Evolutionary conservation across 1,140 invertebrate species (phyloP).

Genomic region (Drosophila aff.): DNA sequence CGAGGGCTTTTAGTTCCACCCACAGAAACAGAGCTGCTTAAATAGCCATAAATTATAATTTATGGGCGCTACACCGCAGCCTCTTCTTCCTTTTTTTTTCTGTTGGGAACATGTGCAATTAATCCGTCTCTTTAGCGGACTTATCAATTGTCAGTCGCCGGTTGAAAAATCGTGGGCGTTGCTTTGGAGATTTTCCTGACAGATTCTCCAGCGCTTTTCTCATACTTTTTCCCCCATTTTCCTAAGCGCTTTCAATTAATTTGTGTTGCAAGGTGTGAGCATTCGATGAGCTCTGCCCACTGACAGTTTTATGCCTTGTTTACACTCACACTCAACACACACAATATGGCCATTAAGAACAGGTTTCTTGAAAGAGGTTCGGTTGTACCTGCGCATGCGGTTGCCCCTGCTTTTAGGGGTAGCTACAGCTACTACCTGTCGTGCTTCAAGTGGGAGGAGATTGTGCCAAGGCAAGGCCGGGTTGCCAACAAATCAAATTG

Average conservation of each 20-base stretch:
- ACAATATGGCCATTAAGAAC: constrained; percentile 29
- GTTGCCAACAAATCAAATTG: constrained; percentile 80
- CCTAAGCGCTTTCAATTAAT: constrained; percentile 47
- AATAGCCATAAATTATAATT: constrained; percentile 82
- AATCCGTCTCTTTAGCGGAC: constrained; percentile 76
- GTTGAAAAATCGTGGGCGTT: constrained; percentile 46
- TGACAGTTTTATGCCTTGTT: constrained; percentile 85
- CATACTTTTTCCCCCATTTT: background rate
- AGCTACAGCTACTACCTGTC: constrained; percentile 39
- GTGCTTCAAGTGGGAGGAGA: constrained; percentile 46
- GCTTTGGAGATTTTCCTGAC: constrained; percentile 9
- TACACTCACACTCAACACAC: constrained; percentile 54
- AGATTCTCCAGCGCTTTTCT: constrained; percentile 32
- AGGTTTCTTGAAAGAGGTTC: constrained; percentile 35
- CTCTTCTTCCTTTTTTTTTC: background rate
- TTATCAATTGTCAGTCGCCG: constrained; percentile 75
- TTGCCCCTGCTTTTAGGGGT: constrained; percentile 30
- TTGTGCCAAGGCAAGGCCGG: constrained; percentile 32
- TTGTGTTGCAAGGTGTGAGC: constrained; percentile 28
- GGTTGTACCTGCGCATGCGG: constrained; percentile 35
- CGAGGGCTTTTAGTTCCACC: constrained; percentile 72
- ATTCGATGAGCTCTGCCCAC: constrained; percentile 72
- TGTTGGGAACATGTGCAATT: constrained; percentile 77
- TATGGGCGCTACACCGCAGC: constrained; percentile 51
- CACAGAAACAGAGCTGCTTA: constrained; percentile 74